Evolutionary conservation across 2,888 invertebrate genomes (phyloP).

Genomic region (Cryptophagus acutangulus): DNA sequence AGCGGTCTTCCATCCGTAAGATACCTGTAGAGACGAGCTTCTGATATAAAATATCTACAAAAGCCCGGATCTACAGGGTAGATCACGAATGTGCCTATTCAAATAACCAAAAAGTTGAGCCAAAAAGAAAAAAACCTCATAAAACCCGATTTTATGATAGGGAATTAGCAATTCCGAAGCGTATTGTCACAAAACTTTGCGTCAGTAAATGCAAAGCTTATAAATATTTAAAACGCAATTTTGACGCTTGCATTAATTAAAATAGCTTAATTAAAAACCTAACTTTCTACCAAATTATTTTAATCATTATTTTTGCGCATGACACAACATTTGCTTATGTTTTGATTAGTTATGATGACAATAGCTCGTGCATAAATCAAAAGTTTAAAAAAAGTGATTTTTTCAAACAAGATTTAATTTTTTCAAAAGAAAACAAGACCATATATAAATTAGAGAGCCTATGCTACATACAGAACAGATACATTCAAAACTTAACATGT

Average conservation of each 20-base stretch:
- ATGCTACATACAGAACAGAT: background rate
- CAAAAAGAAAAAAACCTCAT: background rate
- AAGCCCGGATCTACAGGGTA: constrained; percentile 99
- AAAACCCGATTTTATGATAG: too few species aligned
- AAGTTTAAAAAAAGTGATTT: too few species aligned
- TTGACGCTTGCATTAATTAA: constrained; percentile 6
- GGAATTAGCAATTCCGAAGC: too few species aligned
- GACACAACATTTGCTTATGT: constrained; percentile 26
- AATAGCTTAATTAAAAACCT: constrained; percentile 7
- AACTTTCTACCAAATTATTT: constrained; percentile 21
- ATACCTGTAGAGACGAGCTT: constrained; percentile 99
- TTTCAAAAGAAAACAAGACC: too few species aligned
- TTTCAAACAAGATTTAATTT: too few species aligned
- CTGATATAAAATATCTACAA: constrained; percentile 86
- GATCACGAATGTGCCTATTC: constrained; percentile 88
- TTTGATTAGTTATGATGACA: too few species aligned
- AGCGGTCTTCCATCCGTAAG: constrained; percentile 93
- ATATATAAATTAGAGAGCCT: background rate
- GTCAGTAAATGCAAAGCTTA: too few species aligned
- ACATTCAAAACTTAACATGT: constrained; percentile 22
- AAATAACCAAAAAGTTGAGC: background rate
- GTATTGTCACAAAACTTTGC: too few species aligned
- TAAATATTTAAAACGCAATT: constrained; percentile 5
- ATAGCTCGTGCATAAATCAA: too few species aligned
- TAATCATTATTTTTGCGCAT: constrained; percentile 45